phyloP scores from a whole-genome alignment of 2,113 vertebrate species.

The Onychorhynchus coronatus region DNA sequence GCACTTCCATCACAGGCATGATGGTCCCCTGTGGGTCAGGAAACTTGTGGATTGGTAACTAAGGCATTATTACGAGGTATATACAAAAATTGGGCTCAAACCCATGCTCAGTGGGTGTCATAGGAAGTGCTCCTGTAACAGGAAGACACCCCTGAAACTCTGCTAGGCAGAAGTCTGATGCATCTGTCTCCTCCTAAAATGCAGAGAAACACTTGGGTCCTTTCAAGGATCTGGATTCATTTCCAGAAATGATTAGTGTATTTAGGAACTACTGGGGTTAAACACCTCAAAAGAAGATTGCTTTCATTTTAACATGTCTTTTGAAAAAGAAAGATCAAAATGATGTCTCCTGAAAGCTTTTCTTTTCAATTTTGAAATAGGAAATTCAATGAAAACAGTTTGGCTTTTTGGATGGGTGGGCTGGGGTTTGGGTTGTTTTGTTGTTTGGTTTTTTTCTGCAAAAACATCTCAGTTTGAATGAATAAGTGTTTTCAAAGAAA shows the following conservation, averaged over 20 bases:
- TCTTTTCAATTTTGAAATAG: neutral
- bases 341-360: neutral
- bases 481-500: neutral
- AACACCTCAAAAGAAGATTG: neutral
- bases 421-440: neutral
- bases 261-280: neutral
- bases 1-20: neutral
- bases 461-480: neutral
- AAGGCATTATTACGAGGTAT: neutral
- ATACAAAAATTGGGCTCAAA: neutral
- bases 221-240: neutral
- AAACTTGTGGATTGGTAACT: rapidly evolving
- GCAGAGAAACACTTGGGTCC: neutral
- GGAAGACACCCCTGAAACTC: neutral
- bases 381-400: neutral
- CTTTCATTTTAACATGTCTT: neutral
- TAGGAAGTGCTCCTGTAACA: neutral
- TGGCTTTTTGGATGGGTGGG: neutral
- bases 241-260: neutral
- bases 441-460: rapidly evolving
- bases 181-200: neutral
- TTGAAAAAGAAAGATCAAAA: neutral
- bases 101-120: neutral
- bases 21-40: neutral
- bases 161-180: neutral